Conservation (phyloP, 2,888 invertebrate species). For the Aethes cnicana region DNA sequence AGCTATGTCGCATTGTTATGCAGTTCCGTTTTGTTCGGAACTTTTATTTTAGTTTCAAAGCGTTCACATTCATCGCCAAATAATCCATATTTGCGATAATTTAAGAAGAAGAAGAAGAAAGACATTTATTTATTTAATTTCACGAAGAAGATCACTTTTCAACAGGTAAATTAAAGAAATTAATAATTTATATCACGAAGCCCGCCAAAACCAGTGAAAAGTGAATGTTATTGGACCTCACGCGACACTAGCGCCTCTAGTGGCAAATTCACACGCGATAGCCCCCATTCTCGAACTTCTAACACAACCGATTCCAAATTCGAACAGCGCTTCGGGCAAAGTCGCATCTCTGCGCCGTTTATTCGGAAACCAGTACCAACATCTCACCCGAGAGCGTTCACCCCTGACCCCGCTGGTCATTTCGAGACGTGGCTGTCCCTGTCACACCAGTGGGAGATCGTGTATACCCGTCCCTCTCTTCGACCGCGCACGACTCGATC, state of each 20-base stretch:
- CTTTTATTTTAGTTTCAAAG: too few relatives aligned
- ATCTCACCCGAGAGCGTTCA: constrained; percentile 77
- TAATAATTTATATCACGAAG: too few relatives aligned
- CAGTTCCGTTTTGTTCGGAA: too few relatives aligned
- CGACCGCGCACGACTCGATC: constrained; percentile 72
- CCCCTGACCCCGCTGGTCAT: constrained; percentile 81
- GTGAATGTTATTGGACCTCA: not conserved
- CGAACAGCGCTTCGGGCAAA: constrained; percentile 48
- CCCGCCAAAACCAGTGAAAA: too few relatives aligned
- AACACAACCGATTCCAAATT: constrained; percentile 6
- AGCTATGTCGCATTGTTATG: too few relatives aligned
- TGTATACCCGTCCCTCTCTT: constrained; percentile 47
- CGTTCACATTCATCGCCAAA: too few relatives aligned
- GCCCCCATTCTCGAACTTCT: not conserved
- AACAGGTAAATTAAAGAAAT: too few relatives aligned
- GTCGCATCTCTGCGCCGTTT: constrained; percentile 40
- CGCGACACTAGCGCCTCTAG: not conserved
- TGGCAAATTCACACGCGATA: too few relatives aligned
- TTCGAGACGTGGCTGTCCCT: constrained; percentile 59
- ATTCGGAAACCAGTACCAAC: constrained; percentile 43
- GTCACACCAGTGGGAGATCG: constrained; percentile 35
- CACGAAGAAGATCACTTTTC: too few relatives aligned
- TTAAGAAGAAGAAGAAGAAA: too few relatives aligned
- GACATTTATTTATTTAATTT: too few relatives aligned
- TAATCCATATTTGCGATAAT: too few relatives aligned